Conservation (phyloP, 1,140 invertebrate genomes). For the Calosoma granatense region DNA sequence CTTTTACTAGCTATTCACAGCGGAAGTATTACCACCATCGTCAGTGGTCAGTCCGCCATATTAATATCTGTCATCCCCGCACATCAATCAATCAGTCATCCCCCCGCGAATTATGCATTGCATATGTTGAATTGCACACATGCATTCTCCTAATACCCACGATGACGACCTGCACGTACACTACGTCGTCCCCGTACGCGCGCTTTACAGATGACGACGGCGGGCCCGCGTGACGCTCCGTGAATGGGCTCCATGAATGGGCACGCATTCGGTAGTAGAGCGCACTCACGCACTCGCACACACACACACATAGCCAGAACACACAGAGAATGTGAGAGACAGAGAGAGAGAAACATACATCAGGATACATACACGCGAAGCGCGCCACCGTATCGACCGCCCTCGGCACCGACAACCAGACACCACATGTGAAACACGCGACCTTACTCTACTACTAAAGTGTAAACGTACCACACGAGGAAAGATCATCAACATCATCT, state of each 20-base stretch:
- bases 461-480: neutral
- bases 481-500: no score
- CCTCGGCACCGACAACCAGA: neutral
- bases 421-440: neutral
- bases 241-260: constrained; percentile 3
- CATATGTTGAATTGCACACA: neutral
- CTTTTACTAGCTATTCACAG: no score
- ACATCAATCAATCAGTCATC: no score
- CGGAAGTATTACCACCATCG: no score
- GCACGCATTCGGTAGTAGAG: neutral
- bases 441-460: no score
- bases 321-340: no score
- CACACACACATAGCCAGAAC: neutral
- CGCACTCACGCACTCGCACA: neutral
- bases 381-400: neutral
- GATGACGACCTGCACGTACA: neutral
- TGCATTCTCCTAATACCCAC: neutral
- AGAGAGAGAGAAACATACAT: no score
- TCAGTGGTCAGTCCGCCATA: no score
- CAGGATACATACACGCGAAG: constrained; percentile 2
- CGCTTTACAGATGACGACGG: neutral
- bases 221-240: neutral
- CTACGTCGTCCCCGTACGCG: neutral
- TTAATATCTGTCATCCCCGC: no score
- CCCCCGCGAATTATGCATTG: no score